Base-by-base conservation (phyloP, 2,113 vertebrate genomes). In the Ahaetulla prasina region DNA sequence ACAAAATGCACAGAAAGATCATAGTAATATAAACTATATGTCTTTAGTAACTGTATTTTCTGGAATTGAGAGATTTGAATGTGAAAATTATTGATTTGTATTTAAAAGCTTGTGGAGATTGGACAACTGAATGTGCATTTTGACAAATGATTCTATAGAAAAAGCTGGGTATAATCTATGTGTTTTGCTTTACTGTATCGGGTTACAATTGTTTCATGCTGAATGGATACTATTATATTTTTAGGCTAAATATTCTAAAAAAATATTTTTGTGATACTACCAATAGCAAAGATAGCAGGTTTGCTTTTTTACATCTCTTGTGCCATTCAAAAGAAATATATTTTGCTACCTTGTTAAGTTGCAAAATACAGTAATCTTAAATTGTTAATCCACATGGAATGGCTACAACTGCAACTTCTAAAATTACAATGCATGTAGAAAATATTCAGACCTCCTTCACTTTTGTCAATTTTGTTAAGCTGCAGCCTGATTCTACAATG, bases 151-250 rank as follows among this genome's bases (percentile, higher is more conserved):
- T 27, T 18, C 35, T 94, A 20, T 47, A 87, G 45, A 89, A 35
- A 60, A 96, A 90, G 8, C 2, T 60, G 45, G 9, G 25, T 9
- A 90, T 50, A 90, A 39, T 74, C 27, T 52, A 50, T 93, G 5
- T 27, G 50, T 88, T 47, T 45, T 84, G 92, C 35, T 95, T 88
- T 68, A 0, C 50, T 87, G 39, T 68, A 3, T 50, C 93, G 85
- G 45, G 94, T 92, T 87, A 86, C 68, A 92, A 92, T n/a, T 25
- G 60, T 3, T 2, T 1, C 35, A 23, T 91, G 87, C 23, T 63
- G 43, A 85, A 47, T 84, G 91, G 68, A 47, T 94, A 35, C 0
- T 89, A 57, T 57, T 89, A 86, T 49, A 27, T 92, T 92, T 89
- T 18, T 55, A 55, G 25, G 9, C 87, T 27, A 91, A 88, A 85